Percentiles rank a stretch among this genome's conserved stretches.
phyloP scores from a whole-genome alignment of 1,140 invertebrate genomes.

The Lepidostoma basale region DNA sequence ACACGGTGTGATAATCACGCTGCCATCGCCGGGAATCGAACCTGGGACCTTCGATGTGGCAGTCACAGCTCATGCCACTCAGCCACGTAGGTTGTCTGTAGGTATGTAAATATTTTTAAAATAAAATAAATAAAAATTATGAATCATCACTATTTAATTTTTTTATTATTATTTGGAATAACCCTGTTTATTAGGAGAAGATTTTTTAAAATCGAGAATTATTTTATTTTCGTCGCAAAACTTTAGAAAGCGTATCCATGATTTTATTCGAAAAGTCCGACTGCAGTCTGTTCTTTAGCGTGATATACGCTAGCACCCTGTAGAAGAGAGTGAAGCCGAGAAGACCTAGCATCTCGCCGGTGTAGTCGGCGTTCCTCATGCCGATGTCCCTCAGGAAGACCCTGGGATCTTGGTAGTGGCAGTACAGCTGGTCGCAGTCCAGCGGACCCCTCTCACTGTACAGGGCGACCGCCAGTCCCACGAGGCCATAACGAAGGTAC shows the following conservation, averaged over 20 bases:
- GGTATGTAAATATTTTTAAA: background rate
- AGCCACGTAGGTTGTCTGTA: too few relatives aligned
- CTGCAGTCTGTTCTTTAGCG: constrained; percentile 54
- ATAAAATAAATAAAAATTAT: background rate
- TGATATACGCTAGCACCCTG: constrained; percentile 56
- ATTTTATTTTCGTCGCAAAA: constrained; percentile 56
- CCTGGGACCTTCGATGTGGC: too few relatives aligned
- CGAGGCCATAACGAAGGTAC: constrained; percentile 65
- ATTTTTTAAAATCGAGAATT: too few relatives aligned
- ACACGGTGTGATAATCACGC: too few relatives aligned
- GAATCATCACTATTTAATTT: background rate
- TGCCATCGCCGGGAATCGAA: too few relatives aligned
- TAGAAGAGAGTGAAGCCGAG: constrained; percentile 55
- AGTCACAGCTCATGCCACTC: too few relatives aligned
- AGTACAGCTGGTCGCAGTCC: constrained; percentile 65
- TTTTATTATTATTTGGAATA: too few relatives aligned
- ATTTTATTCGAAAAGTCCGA: constrained; percentile 58
- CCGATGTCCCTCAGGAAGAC: constrained; percentile 60
- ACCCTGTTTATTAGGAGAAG: background rate
- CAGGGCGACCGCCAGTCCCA: constrained; percentile 56
- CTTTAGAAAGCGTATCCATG: constrained; percentile 55
- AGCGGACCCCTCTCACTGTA: constrained; percentile 52
- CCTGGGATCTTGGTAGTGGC: constrained; percentile 61
- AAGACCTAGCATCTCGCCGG: constrained; percentile 54
- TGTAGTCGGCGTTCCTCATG: constrained; percentile 52